These are phyloP conservation scores for Bruchidius siliquastri DNA, from an alignment of 2,888 invertebrate genomes.

Conservation along the genomic window DNA sequence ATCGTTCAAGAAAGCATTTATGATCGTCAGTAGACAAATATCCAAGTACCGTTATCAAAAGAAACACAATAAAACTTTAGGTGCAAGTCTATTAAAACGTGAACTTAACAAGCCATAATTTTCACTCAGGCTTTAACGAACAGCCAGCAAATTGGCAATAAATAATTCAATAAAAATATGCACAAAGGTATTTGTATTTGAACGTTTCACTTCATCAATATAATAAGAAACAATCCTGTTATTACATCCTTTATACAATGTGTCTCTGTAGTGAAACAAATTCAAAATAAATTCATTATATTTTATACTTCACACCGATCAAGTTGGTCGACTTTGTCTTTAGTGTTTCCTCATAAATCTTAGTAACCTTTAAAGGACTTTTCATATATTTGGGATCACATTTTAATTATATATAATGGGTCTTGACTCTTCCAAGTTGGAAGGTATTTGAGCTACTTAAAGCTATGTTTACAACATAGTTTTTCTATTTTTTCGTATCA, in stretches of 20 bases:
- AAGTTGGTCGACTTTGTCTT: too few species aligned
- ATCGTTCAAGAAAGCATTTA: too few species aligned
- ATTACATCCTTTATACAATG: not conserved
- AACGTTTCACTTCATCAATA: not conserved
- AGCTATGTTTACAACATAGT: too few species aligned
- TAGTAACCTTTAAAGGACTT: too few species aligned
- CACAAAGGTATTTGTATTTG: not conserved
- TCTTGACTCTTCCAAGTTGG: too few species aligned
- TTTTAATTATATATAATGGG: too few species aligned
- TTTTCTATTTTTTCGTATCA: too few species aligned
- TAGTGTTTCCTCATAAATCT: too few species aligned
- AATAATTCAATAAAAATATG: not conserved
- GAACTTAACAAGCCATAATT: not conserved
- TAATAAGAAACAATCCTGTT: not conserved
- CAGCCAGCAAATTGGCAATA: not conserved
- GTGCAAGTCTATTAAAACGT: not conserved
- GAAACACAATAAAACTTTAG: not conserved
- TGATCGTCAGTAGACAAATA: not conserved
- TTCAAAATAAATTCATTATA: too few species aligned
- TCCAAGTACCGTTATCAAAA: not conserved
- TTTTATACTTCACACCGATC: too few species aligned
- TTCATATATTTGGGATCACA: too few species aligned
- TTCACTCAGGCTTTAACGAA: not conserved
- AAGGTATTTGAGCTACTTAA: too few species aligned
- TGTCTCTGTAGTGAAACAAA: not conserved